A percentile compares a stretch with the other conserved stretches of the same genome.
phyloP scores from a whole-genome alignment of 1,140 invertebrate species.

The Cydia pomonella region DNA sequence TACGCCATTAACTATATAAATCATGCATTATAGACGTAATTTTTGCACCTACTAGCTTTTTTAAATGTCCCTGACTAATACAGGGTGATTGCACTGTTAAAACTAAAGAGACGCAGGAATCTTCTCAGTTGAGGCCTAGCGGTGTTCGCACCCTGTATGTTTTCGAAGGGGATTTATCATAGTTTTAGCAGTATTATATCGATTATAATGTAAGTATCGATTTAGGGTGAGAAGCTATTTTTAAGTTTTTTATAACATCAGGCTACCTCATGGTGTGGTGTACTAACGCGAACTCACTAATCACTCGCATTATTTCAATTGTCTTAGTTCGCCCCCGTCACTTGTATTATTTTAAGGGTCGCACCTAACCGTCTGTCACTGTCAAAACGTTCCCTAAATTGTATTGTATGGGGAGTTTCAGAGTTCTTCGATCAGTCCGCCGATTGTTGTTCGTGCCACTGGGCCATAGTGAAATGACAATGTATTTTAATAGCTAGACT shows the following conservation, averaged over 20 bases:
- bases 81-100: conserved; percentile 12
- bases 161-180: conserved; percentile 39
- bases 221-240: conserved; percentile 48
- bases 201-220: conserved; percentile 39
- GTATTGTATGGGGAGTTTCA: too few relatives aligned
- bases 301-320: conserved; percentile 5
- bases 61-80: conserved; percentile 27
- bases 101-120: conserved; percentile 8
- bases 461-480: too few relatives aligned
- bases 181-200: conserved; percentile 74
- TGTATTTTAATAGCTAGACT: too few relatives aligned
- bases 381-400: too few relatives aligned
- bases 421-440: too few relatives aligned
- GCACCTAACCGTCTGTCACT: too few relatives aligned
- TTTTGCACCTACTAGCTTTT: conserved; percentile 36
- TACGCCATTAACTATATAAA: conserved; percentile 22
- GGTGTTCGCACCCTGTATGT: conserved; percentile 4
- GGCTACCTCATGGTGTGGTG: conserved; percentile 72
- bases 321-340: conserved; percentile 33
- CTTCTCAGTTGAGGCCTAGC: conserved; percentile 20
- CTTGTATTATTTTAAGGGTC: conserved; percentile 3
- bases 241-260: conserved; percentile 58
- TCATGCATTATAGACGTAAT: conserved; percentile 38
- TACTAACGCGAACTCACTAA: conserved; percentile 41
- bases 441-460: too few relatives aligned